A percentile compares a stretch with the other conserved stretches of the same genome.
phyloP scores from a whole-genome alignment of 2,113 vertebrate genomes.

The Albula glossodonta region DNA sequence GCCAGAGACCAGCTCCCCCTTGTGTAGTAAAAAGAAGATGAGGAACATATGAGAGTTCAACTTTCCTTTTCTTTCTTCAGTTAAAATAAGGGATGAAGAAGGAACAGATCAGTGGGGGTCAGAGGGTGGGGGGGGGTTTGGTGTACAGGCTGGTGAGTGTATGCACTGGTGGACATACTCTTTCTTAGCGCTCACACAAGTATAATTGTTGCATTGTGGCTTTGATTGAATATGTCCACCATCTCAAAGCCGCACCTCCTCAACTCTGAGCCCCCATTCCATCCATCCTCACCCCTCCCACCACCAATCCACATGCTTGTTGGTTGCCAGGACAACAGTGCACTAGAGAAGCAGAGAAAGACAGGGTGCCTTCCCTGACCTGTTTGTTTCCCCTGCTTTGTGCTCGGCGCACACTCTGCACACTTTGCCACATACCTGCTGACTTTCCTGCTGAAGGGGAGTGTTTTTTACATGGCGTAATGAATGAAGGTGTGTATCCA shows the following conservation, averaged over 20 bases:
- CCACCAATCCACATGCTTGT: slow-evolving; percentile 52
- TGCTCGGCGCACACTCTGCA: not conserved
- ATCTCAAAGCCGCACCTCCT: slow-evolving; percentile 78
- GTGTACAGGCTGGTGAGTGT: not conserved
- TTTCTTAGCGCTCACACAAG: slow-evolving; percentile 62
- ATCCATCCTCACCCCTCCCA: slow-evolving; percentile 77
- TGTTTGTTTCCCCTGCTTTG: slow-evolving; percentile 76
- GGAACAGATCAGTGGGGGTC: slow-evolving; percentile 68
- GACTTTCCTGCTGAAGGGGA: not conserved
- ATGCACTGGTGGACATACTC: not conserved
- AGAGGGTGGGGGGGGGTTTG: not conserved
- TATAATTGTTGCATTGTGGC: slow-evolving; percentile 81
- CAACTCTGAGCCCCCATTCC: slow-evolving; percentile 73
- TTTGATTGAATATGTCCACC: slow-evolving; percentile 80
- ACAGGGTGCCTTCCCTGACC: slow-evolving; percentile 67
- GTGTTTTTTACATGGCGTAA: not conserved
- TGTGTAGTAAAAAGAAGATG: not conserved
- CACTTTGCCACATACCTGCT: not conserved
- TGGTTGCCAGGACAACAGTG: slow-evolving; percentile 81
- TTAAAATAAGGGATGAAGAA: slow-evolving; percentile 33
- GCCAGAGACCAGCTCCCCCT: not conserved
- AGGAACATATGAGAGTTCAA: not conserved
- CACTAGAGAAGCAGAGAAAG: slow-evolving; percentile 73
- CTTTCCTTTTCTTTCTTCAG: not conserved
- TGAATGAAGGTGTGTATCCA: not conserved